Base-by-base conservation (phyloP, 1,140 invertebrate genomes). In the Archivesica marissinica region DNA sequence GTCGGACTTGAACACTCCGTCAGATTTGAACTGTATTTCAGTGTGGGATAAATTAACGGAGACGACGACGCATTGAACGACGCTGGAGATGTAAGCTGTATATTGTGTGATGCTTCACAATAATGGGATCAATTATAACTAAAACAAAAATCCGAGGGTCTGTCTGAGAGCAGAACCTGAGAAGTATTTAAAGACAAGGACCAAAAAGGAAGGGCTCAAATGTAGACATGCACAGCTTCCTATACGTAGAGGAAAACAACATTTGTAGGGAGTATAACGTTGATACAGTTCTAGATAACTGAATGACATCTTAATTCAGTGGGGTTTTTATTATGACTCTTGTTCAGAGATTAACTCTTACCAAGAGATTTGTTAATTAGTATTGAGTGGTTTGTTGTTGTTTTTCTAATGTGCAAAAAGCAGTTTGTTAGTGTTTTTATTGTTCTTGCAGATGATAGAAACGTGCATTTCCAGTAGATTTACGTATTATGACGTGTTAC, bases 1-100 rank as follows among this genome's bases (percentile, higher is more conserved):
- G 75, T 92, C 94, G 0, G 96, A 96, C 61, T 96, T 96, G 87
- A 95, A 95, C 86, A 95, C 95, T 89, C 93, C 95, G 2, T 94
- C 95, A 33, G 96, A 96, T 84, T 85, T 95, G 9, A 92, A 92
- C 2, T 90, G 79, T 77, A 87, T 88, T 11, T 86, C 92, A 66
- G 89, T 87, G 47, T 93, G 91, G 91, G 92, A 93, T n/a, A 92
- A 91, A 78, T 61, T 92, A 38, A 89, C 90, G n/a, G 91, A 92
- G 52, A 84, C 84, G 72, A 86, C 80, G 35, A 52, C 13, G 23
- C 20, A 80, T 39, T 52, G 11, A 77, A 38, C 11, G n/a, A 39
- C 23, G 7, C n/a, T 54, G 11, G 6, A 20, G 23, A 41, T 38
- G 17, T 38, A 38, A 41, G 13, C 23, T 7, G 59, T 11, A 44